phyloP scores from a whole-genome alignment of 2,113 vertebrate genomes.

The Channa maculata region DNA sequence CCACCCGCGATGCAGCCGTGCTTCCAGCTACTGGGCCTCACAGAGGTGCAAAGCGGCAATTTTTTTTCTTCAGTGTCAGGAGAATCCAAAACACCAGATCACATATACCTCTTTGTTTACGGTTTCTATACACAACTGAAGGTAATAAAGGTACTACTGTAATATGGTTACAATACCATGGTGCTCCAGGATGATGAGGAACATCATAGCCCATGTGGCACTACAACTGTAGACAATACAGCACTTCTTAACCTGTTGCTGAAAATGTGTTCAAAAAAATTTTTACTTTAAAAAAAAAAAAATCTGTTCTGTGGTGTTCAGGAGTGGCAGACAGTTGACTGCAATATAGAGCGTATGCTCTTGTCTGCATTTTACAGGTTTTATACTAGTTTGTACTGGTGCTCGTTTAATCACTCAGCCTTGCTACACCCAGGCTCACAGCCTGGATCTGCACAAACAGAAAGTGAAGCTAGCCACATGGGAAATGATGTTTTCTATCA shows the following conservation, averaged over 20 bases:
- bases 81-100: constrained; percentile 91
- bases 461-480: constrained; percentile 81
- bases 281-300: constrained; percentile 53
- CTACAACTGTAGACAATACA: constrained; percentile 75
- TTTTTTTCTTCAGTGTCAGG: constrained; percentile 89
- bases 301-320: constrained; percentile 29
- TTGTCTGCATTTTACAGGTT: constrained; percentile 79
- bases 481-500: constrained; percentile 85
- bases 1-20: constrained; percentile 51
- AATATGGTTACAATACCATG: constrained; percentile 94
- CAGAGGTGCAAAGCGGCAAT: constrained; percentile 79
- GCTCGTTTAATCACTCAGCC: constrained; percentile 85
- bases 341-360: constrained; percentile 62
- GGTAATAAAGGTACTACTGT: constrained; percentile 97
- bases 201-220: constrained; percentile 92
- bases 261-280: constrained; percentile 23
- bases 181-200: constrained; percentile 93
- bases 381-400: constrained; percentile 85
- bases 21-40: constrained; percentile 87
- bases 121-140: constrained; percentile 93
- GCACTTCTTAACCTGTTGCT: constrained; percentile 69
- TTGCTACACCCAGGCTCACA: constrained; percentile 76
- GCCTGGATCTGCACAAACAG: constrained; percentile 81
- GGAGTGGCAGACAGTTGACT: constrained; percentile 45
- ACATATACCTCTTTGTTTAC: constrained; percentile 99